Evolutionary conservation across 2,888 invertebrate species (phyloP).

Genomic region (Lingula anatina): DNA sequence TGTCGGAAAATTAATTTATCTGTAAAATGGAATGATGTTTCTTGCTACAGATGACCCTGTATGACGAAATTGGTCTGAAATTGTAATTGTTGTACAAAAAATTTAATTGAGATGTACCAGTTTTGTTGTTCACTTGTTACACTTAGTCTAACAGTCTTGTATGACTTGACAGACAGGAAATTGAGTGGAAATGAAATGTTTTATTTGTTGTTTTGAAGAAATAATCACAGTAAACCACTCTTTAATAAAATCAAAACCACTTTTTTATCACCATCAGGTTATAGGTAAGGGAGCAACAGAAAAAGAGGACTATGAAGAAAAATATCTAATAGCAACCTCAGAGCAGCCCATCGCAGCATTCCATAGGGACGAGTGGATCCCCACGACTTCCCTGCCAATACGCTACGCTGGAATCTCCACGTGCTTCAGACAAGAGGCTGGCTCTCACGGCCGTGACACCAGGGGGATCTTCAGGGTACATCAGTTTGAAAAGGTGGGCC

Average conservation of each 20-base stretch:
- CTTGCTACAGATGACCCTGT: no score
- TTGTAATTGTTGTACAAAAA: no score
- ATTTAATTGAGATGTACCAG: no score
- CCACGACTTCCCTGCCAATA: conserved; percentile 80
- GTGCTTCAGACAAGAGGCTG: conserved; percentile 97
- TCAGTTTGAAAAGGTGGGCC: conserved; percentile 91
- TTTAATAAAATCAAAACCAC: not conserved
- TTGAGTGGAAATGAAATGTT: no score
- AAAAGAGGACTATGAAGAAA: conserved; percentile 84
- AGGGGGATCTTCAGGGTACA: conserved; percentile 98
- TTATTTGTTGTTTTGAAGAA: no score
- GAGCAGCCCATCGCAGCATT: conserved; percentile 99
- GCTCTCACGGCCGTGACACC: conserved; percentile 97
- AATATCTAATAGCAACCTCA: conserved; percentile 97
- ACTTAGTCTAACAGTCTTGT: no score
- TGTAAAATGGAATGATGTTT: no score
- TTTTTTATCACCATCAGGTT: conserved; percentile 24
- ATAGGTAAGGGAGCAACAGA: conserved; percentile 49
- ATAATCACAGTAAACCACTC: not conserved
- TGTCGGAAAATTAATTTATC: no score
- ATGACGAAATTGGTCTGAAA: no score
- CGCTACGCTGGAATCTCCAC: conserved; percentile 96
- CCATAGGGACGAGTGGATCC: conserved; percentile 95
- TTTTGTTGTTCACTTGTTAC: no score
- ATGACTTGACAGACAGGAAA: no score